Base-by-base conservation (phyloP, 2,888 invertebrate genomes). In the Oasisia sp. region DNA sequence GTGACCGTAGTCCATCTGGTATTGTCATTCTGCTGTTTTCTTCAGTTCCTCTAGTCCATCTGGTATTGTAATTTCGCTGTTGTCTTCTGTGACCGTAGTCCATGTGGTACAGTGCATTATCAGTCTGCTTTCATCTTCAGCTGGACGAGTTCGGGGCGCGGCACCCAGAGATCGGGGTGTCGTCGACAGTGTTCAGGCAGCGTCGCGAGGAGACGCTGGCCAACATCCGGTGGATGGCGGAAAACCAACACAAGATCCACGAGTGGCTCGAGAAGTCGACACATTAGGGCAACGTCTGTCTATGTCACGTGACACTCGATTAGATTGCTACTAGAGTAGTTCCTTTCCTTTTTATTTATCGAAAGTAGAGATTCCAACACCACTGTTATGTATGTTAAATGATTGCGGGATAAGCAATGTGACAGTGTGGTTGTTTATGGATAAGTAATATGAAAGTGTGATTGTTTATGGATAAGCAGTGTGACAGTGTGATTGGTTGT, bases 161-260 rank as follows among this genome's bases (percentile, higher is more conserved):
- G 74, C 27, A 74, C 74, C 74, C 97, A 89, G 98, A 98, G 92
- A 97, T 98, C 19, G 98, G 98, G 0, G 97, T 98, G n/a, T 97
- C 97, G 0, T 97, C 97, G 92, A 96, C 98, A 93, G 97, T 98
- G 0, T 97, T 98, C 0, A 97, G 97, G 93, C 98, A 98, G 96
- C 97, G 98, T 0, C 96, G 98, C 11, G 99, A 99, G 95, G 97
- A 97, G 92, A 98, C 98, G 0, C 97, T 98, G 94, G 97, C 98
- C 7, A 98, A 98, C 95, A 97, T 98, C 0, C 97, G 97, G 94
- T 99, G 99, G 99, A 98, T 98, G 97, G 97, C 97, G 91, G 97
- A 97, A 91, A 98, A 98, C 96, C 98, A 98, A 95, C 97, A 97
- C 92, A 97, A 97, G 2, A 98, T 99, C 93, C 97, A 97, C 4